Evolutionary conservation across 2,113 vertebrate species (phyloP).

Genomic region (Chrysemys picta): DNA sequence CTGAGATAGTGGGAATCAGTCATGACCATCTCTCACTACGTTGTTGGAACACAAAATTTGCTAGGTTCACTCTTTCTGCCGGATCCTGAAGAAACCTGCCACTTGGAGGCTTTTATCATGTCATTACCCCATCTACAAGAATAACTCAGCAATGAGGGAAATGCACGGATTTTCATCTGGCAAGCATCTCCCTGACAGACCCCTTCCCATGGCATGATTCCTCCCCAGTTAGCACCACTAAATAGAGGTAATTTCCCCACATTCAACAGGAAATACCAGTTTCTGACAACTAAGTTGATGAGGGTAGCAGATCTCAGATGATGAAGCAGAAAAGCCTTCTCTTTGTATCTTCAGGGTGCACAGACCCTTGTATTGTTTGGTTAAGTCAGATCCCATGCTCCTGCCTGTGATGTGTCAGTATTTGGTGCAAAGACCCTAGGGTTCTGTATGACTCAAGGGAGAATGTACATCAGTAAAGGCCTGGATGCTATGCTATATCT

Average conservation of each 20-base stretch:
- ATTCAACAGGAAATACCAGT: neutral
- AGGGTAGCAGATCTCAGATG: neutral
- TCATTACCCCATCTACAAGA: neutral
- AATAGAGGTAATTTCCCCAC: neutral
- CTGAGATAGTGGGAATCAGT: neutral
- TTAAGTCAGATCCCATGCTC: neutral
- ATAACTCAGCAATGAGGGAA: accelerated
- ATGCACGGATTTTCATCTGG: accelerated
- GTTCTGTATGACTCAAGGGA: neutral
- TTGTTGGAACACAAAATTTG: neutral
- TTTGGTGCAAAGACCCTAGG: neutral
- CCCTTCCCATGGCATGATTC: neutral
- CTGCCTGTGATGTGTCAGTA: neutral
- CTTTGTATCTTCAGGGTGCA: neutral
- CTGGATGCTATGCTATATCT: neutral
- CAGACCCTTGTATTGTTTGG: neutral
- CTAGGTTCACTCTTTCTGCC: neutral
- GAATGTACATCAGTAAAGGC: neutral
- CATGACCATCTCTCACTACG: neutral
- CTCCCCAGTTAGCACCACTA: neutral
- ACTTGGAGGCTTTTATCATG: neutral
- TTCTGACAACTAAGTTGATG: neutral
- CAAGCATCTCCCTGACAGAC: neutral
- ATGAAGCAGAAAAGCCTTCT: neutral
- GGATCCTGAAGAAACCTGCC: neutral